phyloP scores from a whole-genome alignment of 2,888 invertebrate species.

The Coenonympha glycerion region DNA sequence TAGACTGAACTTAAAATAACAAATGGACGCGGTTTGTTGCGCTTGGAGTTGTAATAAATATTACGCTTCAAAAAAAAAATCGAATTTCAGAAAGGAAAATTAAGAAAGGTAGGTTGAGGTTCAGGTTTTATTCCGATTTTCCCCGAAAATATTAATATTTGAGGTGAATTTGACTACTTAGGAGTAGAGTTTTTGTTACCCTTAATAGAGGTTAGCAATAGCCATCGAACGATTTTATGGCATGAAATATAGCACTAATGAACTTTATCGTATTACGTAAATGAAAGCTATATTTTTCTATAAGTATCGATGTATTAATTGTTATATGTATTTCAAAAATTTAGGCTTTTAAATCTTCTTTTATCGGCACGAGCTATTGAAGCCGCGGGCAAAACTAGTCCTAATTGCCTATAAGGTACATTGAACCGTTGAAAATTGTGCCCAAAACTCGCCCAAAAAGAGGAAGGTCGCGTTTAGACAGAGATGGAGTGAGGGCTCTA shows the following conservation, averaged over 20 bases:
- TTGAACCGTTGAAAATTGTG: constrained; percentile 63
- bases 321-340: constrained; percentile 8
- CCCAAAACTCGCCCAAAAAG: constrained; percentile 62
- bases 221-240: not conserved
- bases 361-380: constrained; percentile 8
- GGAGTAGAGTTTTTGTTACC: too few relatives aligned
- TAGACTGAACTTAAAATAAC: not conserved
- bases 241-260: not conserved
- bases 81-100: too few relatives aligned
- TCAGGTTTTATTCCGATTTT: too few relatives aligned
- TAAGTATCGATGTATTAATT: not conserved
- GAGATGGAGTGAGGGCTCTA: constrained; percentile 64
- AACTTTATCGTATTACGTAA: not conserved
- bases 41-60: not conserved
- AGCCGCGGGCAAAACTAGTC: constrained; percentile 24
- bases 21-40: not conserved
- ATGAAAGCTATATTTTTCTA: not conserved
- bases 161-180: too few relatives aligned
- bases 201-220: too few relatives aligned
- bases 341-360: constrained; percentile 9
- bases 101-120: too few relatives aligned
- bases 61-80: too few relatives aligned
- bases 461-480: constrained; percentile 65
- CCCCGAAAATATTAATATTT: too few relatives aligned
- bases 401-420: constrained; percentile 49